A percentile compares a stretch with the other conserved stretches of the same genome.
Evolutionary conservation across 2,113 vertebrate genomes (phyloP).

Genomic region (Lipotes vexillifer): DNA sequence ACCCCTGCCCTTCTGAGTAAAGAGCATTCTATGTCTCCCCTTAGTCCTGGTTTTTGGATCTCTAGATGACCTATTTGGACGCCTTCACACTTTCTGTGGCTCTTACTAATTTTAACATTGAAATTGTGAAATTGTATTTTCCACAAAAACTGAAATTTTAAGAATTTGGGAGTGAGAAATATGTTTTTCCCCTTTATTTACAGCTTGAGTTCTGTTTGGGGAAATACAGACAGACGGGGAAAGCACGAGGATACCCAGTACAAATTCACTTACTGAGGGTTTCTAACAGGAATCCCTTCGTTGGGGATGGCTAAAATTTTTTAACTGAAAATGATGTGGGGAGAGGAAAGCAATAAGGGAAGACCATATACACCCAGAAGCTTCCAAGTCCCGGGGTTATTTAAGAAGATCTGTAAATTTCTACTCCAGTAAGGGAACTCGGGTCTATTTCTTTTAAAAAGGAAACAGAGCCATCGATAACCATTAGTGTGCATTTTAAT

Average conservation of each 20-base stretch:
- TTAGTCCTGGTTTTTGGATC: not conserved
- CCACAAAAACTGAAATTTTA: slow-evolving; percentile 24
- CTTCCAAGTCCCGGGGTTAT: slow-evolving; percentile 32
- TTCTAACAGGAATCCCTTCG: slow-evolving; percentile 66
- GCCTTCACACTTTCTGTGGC: not conserved
- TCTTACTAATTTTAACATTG: slow-evolving; percentile 13
- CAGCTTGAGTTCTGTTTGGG: slow-evolving; percentile 6
- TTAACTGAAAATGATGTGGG: slow-evolving; percentile 70
- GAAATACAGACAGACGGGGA: slow-evolving; percentile 11
- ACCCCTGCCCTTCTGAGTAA: not conserved
- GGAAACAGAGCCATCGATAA: slow-evolving; percentile 66
- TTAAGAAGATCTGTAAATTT: slow-evolving; percentile 42
- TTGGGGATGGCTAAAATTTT: slow-evolving; percentile 53
- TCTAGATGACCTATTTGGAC: not conserved
- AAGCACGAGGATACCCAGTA: not conserved
- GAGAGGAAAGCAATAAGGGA: slow-evolving; percentile 22
- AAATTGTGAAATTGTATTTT: slow-evolving; percentile 22
- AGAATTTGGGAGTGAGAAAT: not conserved
- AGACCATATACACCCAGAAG: slow-evolving; percentile 40
- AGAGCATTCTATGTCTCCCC: not conserved
- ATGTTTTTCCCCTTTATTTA: slow-evolving; percentile 3
- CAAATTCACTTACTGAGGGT: slow-evolving; percentile 61
- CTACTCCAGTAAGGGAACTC: slow-evolving; percentile 51
- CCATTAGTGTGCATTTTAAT: slow-evolving; percentile 76
- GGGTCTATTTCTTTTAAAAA: slow-evolving; percentile 75